phyloP scores from a whole-genome alignment of 2,888 invertebrate genomes.

The Lasioglossum vierecki region DNA sequence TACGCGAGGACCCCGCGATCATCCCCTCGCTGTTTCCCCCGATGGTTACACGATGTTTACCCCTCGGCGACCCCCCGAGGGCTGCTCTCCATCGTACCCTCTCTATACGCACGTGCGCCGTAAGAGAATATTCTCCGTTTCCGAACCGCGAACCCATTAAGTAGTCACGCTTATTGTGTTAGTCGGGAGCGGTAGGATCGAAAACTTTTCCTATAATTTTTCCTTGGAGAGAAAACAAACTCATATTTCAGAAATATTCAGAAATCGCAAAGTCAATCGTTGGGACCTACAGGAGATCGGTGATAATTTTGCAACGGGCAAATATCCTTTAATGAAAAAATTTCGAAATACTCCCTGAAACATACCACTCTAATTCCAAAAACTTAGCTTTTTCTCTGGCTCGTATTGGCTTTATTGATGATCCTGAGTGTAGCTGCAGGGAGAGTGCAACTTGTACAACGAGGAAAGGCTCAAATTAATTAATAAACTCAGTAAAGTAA shows the following conservation, averaged over 20 bases:
- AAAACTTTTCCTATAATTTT: not conserved
- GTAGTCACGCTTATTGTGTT: not conserved
- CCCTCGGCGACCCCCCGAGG: constrained; percentile 77
- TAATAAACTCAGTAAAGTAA: too few species aligned
- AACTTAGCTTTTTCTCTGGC: too few species aligned
- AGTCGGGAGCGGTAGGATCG: not conserved
- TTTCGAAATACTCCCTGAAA: not conserved
- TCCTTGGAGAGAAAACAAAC: not conserved
- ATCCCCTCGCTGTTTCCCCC: constrained; percentile 71
- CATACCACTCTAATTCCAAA: not conserved
- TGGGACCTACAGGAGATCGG: not conserved
- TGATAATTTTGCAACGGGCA: not conserved
- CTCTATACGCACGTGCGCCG: constrained; percentile 36
- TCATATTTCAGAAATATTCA: not conserved
- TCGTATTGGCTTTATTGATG: too few species aligned
- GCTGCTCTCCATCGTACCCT: constrained; percentile 51
- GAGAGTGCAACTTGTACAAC: too few species aligned
- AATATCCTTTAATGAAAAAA: not conserved
- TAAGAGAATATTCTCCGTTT: constrained; percentile 43
- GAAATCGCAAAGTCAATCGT: not conserved
- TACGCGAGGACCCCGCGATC: constrained; percentile 59
- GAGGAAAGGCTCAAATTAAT: too few species aligned
- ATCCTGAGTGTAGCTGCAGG: too few species aligned
- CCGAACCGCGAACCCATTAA: constrained; percentile 18
- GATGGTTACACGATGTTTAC: constrained; percentile 83